These are phyloP conservation scores for Nymphalis polychloros DNA, from an alignment of 2,888 invertebrate genomes.

Conservation along the genomic window DNA sequence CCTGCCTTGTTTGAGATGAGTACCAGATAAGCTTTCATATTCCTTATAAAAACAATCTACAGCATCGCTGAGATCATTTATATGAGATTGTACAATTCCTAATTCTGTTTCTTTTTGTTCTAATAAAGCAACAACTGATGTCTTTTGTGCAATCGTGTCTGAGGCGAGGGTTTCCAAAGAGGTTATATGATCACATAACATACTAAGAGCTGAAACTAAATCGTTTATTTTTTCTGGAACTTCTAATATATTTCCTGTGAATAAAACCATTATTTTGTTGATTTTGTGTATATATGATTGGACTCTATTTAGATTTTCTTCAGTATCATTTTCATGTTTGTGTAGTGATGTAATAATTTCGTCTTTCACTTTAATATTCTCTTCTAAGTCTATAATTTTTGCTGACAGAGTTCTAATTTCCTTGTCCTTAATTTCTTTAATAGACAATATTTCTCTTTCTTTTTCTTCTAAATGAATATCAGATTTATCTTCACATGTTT, in stretches of 20 bases:
- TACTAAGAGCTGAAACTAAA: constrained; percentile 49
- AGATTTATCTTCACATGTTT: constrained; percentile 47
- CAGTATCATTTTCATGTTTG: constrained; percentile 43
- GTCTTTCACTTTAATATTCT: constrained; percentile 48
- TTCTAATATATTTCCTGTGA: constrained; percentile 52
- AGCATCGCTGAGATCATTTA: constrained; percentile 36
- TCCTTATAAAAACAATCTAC: constrained; percentile 39
- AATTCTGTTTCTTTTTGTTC: constrained; percentile 33
- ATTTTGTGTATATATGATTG: constrained; percentile 49
- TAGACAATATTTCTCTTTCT: constrained; percentile 43
- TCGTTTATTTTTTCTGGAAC: constrained; percentile 51
- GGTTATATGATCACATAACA: constrained; percentile 48
- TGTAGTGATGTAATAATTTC: constrained; percentile 47
- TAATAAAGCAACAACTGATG: constrained; percentile 33
- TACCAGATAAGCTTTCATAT: constrained; percentile 14
- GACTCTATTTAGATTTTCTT: constrained; percentile 49
- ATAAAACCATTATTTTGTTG: constrained; percentile 48
- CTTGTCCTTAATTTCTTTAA: constrained; percentile 43
- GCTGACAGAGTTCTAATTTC: constrained; percentile 44
- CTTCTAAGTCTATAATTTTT: constrained; percentile 48
- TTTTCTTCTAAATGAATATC: constrained; percentile 39
- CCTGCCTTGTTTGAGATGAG: constrained; percentile 14
- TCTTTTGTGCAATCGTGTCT: constrained; percentile 49
- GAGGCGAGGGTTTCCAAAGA: constrained; percentile 49
- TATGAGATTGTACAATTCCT: constrained; percentile 29